Evolutionary conservation across 1,140 invertebrate genomes (phyloP).

Genomic region (Camponotus vicinus): DNA sequence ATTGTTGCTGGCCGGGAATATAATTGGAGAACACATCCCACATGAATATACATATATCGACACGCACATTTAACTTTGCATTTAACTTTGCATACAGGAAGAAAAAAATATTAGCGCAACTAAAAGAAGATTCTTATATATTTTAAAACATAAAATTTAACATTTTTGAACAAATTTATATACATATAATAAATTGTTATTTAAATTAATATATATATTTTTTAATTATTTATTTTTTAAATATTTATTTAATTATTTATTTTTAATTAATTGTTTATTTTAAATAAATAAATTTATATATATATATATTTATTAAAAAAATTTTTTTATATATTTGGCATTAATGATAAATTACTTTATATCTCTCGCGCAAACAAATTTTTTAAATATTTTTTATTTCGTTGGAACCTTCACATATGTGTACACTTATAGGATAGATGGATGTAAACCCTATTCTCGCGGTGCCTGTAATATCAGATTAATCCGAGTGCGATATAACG

Average conservation of each 20-base stretch:
- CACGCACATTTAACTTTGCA: neutral
- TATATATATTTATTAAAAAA: no score
- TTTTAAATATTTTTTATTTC: constrained; percentile 1
- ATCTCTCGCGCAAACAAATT: neutral
- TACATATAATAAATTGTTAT: neutral
- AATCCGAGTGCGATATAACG: constrained; percentile 45
- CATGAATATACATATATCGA: neutral
- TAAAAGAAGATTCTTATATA: neutral
- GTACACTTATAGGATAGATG: neutral
- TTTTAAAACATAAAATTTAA: no score
- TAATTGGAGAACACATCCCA: neutral
- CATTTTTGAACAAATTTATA: no score
- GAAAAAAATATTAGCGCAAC: neutral
- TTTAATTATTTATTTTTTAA: no score
- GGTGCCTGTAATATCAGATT: constrained; percentile 30
- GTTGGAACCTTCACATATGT: neutral
- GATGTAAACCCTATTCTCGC: neutral
- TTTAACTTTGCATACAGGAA: no score
- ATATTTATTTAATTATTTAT: no score
- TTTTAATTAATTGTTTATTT: no score
- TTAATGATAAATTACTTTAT: constrained; percentile 1
- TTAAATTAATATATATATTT: neutral
- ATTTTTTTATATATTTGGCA: neutral
- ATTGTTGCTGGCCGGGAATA: constrained; percentile 69
- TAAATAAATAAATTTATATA: no score